Percentiles rank a stretch among this genome's conserved stretches.
Conservation (phyloP, 2,113 vertebrate genomes). For the Prunella himalayana region DNA sequence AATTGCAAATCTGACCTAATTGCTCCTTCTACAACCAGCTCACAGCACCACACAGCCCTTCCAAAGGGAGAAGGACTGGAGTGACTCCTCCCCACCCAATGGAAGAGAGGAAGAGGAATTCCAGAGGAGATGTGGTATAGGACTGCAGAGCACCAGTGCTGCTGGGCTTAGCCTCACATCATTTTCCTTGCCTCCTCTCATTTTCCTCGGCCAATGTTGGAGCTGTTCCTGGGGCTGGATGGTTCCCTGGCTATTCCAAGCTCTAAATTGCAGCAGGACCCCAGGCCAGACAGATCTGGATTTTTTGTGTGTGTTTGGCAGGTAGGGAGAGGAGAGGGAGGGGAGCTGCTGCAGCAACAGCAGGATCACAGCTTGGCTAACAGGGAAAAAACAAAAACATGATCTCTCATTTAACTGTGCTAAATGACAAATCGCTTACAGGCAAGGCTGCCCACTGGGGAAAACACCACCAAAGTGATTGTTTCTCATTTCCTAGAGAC, state of each 20-base stretch:
- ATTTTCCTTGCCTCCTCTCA: neutral
- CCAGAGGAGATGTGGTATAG: accelerated
- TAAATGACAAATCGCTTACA: slow-evolving; percentile 57
- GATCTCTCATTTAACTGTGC: slow-evolving; percentile 50
- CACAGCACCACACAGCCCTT: neutral
- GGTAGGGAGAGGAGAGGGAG: neutral
- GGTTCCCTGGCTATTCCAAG: neutral
- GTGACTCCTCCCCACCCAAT: accelerated
- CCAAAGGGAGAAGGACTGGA: neutral
- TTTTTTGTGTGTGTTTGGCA: neutral
- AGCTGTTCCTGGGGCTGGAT: neutral
- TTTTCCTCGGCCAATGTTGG: neutral
- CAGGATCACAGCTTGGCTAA: slow-evolving; percentile 15
- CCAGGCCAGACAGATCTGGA: neutral
- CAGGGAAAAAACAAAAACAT: neutral
- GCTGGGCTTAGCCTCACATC: neutral
- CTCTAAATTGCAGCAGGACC: neutral
- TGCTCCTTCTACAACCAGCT: neutral
- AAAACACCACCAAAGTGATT: slow-evolving; percentile 24
- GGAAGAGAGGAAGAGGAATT: neutral
- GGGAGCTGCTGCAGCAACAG: neutral
- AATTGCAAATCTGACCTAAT: neutral
- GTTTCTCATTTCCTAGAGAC: slow-evolving; percentile 47
- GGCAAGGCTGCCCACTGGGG: slow-evolving; percentile 40
- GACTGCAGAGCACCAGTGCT: neutral